Evolutionary conservation across 2,797 vertebrate genomes (phyloP).

Genomic region (Enteromius paludinosus): DNA sequence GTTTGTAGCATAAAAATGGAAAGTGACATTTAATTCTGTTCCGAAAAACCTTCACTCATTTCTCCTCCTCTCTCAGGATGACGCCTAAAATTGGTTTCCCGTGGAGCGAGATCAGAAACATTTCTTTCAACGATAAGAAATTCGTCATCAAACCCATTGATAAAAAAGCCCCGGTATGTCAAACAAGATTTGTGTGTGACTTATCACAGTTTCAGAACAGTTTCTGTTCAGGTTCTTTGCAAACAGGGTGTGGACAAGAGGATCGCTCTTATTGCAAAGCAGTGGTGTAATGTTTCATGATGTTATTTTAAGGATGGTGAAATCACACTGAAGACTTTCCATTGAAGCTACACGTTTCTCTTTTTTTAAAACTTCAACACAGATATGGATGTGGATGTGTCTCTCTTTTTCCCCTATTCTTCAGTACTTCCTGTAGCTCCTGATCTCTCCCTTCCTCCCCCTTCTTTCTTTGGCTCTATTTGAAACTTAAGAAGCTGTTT

Average conservation of each 20-base stretch:
- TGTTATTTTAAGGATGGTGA: slow-evolving; percentile 2
- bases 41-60: not conserved
- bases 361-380: slow-evolving; percentile 3
- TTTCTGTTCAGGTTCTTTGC: not conserved
- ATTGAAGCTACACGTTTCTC: not conserved
- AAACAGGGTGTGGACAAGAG: slow-evolving; percentile 12
- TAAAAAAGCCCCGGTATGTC: slow-evolving; percentile 96
- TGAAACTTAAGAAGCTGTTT: not conserved
- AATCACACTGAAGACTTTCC: not conserved
- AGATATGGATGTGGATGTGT: not conserved
- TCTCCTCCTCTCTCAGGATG: slow-evolving; percentile 78
- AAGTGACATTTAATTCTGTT: not conserved
- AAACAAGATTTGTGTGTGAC: not conserved
- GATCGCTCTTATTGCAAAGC: not conserved
- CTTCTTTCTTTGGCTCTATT: not conserved
- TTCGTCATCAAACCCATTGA: slow-evolving; percentile 98
- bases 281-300: slow-evolving; percentile 4
- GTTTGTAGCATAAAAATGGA: not conserved
- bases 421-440: not conserved
- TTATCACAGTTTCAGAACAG: not conserved
- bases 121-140: slow-evolving; percentile 99
- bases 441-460: not conserved
- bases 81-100: slow-evolving; percentile 98
- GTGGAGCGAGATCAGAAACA: slow-evolving; percentile 98
- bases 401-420: not conserved